Percentiles rank a stretch among this genome's conserved stretches.
Evolutionary conservation across 2,113 vertebrate genomes (phyloP).

Genomic region (Otocyon megalotis): DNA sequence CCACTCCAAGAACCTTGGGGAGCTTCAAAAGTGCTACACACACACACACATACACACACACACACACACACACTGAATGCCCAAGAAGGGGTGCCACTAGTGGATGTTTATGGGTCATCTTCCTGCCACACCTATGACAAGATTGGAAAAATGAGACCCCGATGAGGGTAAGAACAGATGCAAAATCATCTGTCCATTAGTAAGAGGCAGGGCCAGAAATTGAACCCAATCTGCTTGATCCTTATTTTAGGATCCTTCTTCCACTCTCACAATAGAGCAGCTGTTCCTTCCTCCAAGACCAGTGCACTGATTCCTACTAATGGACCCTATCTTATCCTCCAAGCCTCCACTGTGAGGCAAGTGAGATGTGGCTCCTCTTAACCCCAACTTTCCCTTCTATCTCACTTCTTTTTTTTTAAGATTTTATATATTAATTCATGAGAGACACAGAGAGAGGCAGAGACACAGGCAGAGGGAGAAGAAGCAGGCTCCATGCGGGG

Average conservation of each 20-base stretch:
- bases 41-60: background rate
- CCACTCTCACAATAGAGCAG: background rate
- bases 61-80: background rate
- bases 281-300: background rate
- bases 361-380: background rate
- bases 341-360: background rate
- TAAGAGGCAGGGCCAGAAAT: background rate
- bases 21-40: background rate
- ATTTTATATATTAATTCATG: too few relatives aligned
- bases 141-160: background rate
- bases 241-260: background rate
- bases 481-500: too few relatives aligned
- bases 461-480: too few relatives aligned
- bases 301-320: background rate
- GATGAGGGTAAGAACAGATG: background rate
- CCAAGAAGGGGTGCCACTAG: background rate
- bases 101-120: background rate
- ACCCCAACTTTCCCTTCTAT: background rate
- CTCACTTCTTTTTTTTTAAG: background rate
- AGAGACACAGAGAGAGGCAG: too few relatives aligned
- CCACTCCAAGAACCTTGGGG: background rate
- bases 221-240: background rate
- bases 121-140: background rate
- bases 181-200: background rate
- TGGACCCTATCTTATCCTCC: background rate